Conservation (phyloP, 2,797 vertebrate genomes). For the Malacoctenus gilli region DNA sequence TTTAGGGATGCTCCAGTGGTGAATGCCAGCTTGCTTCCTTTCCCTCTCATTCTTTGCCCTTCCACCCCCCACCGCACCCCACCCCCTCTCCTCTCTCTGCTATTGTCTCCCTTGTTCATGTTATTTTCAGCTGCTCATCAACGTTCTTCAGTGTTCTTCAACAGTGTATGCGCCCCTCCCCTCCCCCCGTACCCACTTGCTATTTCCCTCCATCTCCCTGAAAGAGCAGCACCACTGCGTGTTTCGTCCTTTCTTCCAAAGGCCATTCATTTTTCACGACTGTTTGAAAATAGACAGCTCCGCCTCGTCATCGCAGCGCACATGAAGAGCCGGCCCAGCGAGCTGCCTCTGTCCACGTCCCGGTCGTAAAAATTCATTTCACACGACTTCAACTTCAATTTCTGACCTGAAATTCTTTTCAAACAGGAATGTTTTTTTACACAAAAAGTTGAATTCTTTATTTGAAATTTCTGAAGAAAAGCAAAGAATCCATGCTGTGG, state of each 20-base stretch:
- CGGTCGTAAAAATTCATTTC: neutral
- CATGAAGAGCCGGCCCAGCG: neutral
- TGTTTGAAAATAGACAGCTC: slow-evolving; percentile 65
- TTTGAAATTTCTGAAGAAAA: too few species aligned
- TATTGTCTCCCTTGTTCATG: slow-evolving; percentile 27
- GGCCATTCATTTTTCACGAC: slow-evolving; percentile 69
- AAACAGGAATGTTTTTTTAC: too few species aligned
- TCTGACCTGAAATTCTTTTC: too few species aligned
- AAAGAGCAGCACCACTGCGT: slow-evolving; percentile 21
- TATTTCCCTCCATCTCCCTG: slow-evolving; percentile 2
- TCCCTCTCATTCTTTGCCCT: too few species aligned
- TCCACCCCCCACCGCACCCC: too few species aligned
- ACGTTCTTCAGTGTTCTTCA: slow-evolving; percentile 28
- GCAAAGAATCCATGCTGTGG: too few species aligned
- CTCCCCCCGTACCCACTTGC: neutral
- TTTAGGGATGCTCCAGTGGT: slow-evolving; percentile 64
- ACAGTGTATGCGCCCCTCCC: neutral
- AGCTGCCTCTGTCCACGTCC: slow-evolving; percentile 3
- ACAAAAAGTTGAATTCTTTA: too few species aligned
- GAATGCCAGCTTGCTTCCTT: slow-evolving; percentile 53
- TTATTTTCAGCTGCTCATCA: slow-evolving; percentile 15
- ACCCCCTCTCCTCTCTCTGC: slow-evolving; percentile 10
- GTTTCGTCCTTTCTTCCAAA: slow-evolving; percentile 35
- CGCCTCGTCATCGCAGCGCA: slow-evolving; percentile 13
- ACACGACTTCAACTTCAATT: too few species aligned